Conservation (phyloP, 2,797 vertebrate species). For the Periparus ater region DNA sequence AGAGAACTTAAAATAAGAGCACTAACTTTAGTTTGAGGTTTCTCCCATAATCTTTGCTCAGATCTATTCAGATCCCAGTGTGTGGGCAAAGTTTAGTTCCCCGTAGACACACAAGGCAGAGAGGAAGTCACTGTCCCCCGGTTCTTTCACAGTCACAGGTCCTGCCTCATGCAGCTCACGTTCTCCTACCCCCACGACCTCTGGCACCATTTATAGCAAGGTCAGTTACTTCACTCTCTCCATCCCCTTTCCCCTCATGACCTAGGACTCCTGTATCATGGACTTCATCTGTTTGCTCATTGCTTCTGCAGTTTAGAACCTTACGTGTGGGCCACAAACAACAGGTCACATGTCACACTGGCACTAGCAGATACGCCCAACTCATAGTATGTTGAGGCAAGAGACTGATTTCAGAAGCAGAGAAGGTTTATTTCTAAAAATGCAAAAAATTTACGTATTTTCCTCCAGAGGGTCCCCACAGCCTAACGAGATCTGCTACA, state of each 20-base stretch:
- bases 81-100: neutral
- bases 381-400: neutral
- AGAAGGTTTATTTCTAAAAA: neutral
- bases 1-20: neutral
- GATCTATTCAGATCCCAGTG: neutral
- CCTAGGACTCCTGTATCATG: neutral
- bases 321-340: neutral
- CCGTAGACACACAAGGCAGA: neutral
- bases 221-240: conserved; percentile 9
- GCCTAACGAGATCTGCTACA: neutral
- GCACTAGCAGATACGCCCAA: neutral
- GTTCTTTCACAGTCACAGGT: neutral
- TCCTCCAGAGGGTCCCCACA: neutral
- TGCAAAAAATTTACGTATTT: neutral
- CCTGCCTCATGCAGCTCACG: neutral
- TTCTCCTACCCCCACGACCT: neutral
- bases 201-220: neutral
- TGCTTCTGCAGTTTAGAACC: neutral
- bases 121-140: neutral
- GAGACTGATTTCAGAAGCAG: neutral
- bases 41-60: neutral
- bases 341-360: neutral
- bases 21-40: neutral
- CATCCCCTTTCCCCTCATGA: conserved; percentile 37
- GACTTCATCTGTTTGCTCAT: conserved; percentile 51